Evolutionary conservation across 2,888 invertebrate species (phyloP), one percentile per base, ranked within the genome.

Genomic region (Ochropleura plecta): DNA sequence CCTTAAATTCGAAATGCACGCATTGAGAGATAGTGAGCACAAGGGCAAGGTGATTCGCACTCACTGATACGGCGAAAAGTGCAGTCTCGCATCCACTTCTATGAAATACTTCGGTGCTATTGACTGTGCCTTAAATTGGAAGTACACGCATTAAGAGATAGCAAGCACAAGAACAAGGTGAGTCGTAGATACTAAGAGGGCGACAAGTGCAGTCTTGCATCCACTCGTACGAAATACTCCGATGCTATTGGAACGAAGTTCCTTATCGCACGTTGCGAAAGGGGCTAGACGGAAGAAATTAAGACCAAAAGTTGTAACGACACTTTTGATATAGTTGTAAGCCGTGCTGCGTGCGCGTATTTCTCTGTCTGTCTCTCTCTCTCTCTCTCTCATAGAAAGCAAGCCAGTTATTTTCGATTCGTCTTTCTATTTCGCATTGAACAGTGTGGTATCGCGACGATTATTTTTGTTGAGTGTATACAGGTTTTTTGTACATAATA

Each of bases 1-100:
- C 62, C 60, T 84, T 63, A 72, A 70, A 57, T 62, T 70, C 30
- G 14, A 66, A 42, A 67, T 66, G 64, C 74, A 73, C 70, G 75
- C 74, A 82, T 72, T 68, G 42, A 60, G 67, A 71, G 84, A 86
- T 80, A 82, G 64, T 44, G 14, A 70, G 44, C 40, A 57, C 76
- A 85, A 86, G 79, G 85, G 71, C 80, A 82, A 78, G 75, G 80
- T 80, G 73, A 78, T 71, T 57, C 65, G 73, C 5, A 49, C 64
- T 49, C 49, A 14, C 71, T 70, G 81, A 80, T 84, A 82, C 42
- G 63, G 49, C 0, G 53, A 63, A 51, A 68, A 53, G 44, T 62
- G 70, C 51, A 57, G 71, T 72, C 69, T 10, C 53, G 20, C 84
- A 84, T 82, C 81, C 59, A 72, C 40, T 64, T 0, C 4, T 62